Evolutionary conservation across 2,113 vertebrate genomes (phyloP).

Genomic region (Alouatta palliata): DNA sequence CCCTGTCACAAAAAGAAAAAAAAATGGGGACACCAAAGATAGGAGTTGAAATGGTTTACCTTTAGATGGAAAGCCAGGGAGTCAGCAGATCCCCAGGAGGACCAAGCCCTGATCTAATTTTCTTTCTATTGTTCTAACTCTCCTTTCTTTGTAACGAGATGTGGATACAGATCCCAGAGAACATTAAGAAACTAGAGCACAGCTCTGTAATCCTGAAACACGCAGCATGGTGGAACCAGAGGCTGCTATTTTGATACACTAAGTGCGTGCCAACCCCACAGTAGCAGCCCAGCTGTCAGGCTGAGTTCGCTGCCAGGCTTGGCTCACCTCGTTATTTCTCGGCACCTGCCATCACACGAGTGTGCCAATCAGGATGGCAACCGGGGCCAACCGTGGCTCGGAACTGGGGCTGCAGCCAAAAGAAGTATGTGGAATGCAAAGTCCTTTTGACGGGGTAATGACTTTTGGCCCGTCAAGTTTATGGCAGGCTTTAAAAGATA

Average conservation of each 20-base stretch:
- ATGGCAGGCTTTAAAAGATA: neutral
- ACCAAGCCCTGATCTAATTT: neutral
- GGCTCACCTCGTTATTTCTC: neutral
- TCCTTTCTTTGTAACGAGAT: neutral
- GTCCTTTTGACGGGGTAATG: neutral
- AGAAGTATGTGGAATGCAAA: neutral
- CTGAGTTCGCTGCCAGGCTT: neutral
- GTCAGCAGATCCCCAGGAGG: neutral
- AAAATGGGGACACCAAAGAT: neutral
- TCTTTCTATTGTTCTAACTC: neutral
- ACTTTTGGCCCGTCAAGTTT: neutral
- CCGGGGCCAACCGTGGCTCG: neutral
- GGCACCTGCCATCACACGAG: neutral
- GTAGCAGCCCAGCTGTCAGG: neutral
- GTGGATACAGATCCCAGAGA: neutral
- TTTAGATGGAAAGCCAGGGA: neutral
- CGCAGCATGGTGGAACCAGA: accelerated
- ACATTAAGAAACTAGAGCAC: neutral
- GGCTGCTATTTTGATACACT: neutral
- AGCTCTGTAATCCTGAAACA: neutral
- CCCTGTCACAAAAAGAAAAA: no score
- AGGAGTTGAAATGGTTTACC: no score
- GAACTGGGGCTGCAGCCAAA: neutral
- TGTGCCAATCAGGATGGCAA: neutral
- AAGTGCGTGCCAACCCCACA: neutral